Base-by-base conservation (phyloP, 2,797 vertebrate genomes). In the Halcyon smyrnensis region DNA sequence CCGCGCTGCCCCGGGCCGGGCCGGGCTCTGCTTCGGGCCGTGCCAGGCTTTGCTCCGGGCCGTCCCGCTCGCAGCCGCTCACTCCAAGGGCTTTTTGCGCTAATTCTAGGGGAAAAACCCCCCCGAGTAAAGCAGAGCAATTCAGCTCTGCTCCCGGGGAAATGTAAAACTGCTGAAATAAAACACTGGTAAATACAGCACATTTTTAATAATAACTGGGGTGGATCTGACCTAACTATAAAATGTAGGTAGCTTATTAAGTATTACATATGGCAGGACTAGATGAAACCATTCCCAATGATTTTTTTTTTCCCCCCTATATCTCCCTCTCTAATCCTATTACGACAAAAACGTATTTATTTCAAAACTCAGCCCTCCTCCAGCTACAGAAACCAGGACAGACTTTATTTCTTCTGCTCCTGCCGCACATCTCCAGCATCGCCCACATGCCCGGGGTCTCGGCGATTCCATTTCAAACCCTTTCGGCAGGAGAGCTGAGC, bases 101-200 rank as follows among this genome's bases (percentile, higher is more conserved):
- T 74, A 68, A 64, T 67, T 69, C 76, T 25, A 34, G 50, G 54
- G 81, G 64, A 64, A 45, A 73, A 86, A 36, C 23, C 80, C 93
- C 97, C 97, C 90, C 87, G 84, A 96, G 87, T 84, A 90, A 91
- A 94, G 60, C 89, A 95, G 94, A 95, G 93, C 87, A 78, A 75
- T 89, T 94, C 84, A 79, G 96, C 95, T 95, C 83, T 86, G 63
- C 91, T 97, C 95, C 91, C 53, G 93, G 91, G 94, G 93, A 97
- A 96, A 96, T 83, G 96, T 95, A 95, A 97, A 98, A 97, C 89
- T 91, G 97, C 97, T 96, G 97, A 96, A 97, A 96, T 79, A 95
- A 97, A 97, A 88, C 97, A 97, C 95, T 95, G 95, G 97, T 97
- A 98, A 98, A 98, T 97, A 98, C 94, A 97, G 97, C 97, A 97